Percentiles rank a stretch among this genome's conserved stretches.
phyloP scores from a whole-genome alignment of 2,113 vertebrate species.

The Atrichornis clamosus region DNA sequence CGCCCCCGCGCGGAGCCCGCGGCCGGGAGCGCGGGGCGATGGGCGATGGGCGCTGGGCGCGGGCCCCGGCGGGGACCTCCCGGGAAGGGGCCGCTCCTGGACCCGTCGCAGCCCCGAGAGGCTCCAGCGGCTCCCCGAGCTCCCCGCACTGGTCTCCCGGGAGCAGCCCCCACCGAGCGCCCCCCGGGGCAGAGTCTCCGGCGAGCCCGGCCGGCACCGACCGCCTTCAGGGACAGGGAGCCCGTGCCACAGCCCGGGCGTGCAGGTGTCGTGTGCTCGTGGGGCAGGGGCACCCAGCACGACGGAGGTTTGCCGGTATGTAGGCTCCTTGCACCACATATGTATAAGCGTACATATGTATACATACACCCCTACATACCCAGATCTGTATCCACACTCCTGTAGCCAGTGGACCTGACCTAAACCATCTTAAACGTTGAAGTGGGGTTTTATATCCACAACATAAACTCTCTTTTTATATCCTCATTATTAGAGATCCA shows the following conservation, averaged over 20 bases:
- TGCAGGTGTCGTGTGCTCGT: neutral
- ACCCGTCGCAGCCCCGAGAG: neutral
- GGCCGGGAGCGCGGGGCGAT: neutral
- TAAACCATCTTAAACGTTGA: neutral
- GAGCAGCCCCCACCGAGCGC: neutral
- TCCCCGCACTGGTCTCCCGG: neutral
- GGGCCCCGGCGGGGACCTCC: neutral
- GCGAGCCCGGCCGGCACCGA: neutral
- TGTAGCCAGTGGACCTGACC: neutral
- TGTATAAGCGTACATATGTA: neutral
- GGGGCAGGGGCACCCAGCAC: neutral
- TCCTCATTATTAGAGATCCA: neutral
- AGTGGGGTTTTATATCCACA: neutral
- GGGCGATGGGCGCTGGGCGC: neutral
- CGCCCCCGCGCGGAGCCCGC: neutral
- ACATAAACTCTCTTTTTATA: neutral
- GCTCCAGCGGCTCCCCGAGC: neutral
- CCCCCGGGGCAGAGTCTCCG: neutral
- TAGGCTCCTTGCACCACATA: neutral
- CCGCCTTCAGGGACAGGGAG: neutral
- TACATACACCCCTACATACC: accelerated
- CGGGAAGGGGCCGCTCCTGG: neutral
- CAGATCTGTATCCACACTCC: accelerated
- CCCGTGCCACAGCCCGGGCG: neutral
- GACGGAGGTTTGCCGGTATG: neutral